phyloP scores from a whole-genome alignment of 2,888 invertebrate genomes.

The Pammene aurita region DNA sequence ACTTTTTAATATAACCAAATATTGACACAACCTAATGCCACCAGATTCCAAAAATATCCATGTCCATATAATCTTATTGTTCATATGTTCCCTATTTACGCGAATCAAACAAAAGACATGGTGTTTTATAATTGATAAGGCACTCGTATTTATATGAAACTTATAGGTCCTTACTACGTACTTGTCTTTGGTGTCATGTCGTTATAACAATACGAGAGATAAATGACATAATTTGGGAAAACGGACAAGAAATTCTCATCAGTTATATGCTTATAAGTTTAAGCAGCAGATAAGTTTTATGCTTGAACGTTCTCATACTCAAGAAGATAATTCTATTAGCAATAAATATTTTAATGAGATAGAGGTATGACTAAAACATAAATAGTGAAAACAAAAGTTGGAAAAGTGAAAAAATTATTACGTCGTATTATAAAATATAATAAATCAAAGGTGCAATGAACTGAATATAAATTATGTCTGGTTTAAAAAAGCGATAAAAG shows the following conservation, averaged over 20 bases:
- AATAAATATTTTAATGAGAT: neutral
- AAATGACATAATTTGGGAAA: neutral
- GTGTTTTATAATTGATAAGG: too few species aligned
- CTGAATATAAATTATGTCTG: neutral
- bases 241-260: neutral
- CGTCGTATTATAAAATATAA: neutral
- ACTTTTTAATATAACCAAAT: too few species aligned
- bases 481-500: too few species aligned
- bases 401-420: neutral
- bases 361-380: neutral
- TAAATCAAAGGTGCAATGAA: neutral
- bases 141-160: too few species aligned
- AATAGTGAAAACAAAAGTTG: neutral
- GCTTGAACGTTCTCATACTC: neutral
- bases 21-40: too few species aligned
- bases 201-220: conserved; percentile 12
- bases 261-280: too few species aligned
- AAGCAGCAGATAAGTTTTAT: conserved; percentile 2
- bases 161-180: neutral
- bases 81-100: too few species aligned
- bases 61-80: too few species aligned
- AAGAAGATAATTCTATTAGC: too few species aligned
- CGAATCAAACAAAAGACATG: too few species aligned
- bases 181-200: conserved; percentile 12
- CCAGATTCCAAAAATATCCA: too few species aligned